Conservation (phyloP, 2,797 vertebrate species). For the Octomys mimax region DNA sequence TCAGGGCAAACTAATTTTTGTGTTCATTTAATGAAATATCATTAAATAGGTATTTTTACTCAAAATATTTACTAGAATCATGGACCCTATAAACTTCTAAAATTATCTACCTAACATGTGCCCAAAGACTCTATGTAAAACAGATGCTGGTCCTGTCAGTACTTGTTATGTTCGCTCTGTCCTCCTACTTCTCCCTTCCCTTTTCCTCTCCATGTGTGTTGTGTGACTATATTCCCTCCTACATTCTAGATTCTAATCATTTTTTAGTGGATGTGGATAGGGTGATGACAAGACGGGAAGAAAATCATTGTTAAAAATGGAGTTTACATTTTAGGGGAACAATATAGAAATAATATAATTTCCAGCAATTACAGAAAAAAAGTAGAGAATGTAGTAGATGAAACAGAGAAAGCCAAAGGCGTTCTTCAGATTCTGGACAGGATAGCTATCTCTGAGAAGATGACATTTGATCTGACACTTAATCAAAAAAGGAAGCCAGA, state of each 20-base stretch:
- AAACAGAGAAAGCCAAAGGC: not conserved
- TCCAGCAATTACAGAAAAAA: not conserved
- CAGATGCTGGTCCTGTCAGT: not conserved
- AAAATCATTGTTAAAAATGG: not conserved
- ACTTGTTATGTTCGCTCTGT: not conserved
- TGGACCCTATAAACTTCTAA: not conserved
- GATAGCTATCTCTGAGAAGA: not conserved
- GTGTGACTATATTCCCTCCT: not conserved
- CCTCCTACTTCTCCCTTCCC: not conserved
- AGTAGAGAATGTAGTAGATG: not conserved
- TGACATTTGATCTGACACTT: not conserved
- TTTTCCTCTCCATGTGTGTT: not conserved
- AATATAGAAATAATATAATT: not conserved
- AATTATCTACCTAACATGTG: not conserved
- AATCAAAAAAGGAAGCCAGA: not conserved
- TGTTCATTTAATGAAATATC: slow-evolving; percentile 29
- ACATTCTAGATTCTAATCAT: not conserved
- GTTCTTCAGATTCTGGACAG: not conserved
- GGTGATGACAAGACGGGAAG: not conserved
- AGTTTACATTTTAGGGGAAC: not conserved
- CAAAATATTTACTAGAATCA: not conserved
- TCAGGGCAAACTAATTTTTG: not conserved
- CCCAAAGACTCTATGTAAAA: not conserved
- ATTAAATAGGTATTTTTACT: not conserved
- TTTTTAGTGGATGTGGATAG: not conserved